Base-by-base conservation (phyloP, 1,140 invertebrate species). In the Megalonaias nervosa region DNA sequence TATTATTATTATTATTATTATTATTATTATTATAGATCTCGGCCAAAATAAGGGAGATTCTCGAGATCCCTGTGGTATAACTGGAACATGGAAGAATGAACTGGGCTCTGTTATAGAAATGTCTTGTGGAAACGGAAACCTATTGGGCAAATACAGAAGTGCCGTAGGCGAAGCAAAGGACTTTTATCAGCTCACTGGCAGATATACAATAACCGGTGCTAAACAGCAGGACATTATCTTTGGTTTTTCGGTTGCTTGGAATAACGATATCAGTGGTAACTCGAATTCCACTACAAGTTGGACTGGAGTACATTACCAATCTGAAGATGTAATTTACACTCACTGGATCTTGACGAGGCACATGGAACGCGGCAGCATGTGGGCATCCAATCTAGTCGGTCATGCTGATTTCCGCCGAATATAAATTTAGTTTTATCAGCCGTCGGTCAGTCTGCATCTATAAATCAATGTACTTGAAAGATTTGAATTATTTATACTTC, bases 1-100 rank as follows among this genome's bases (percentile, higher is more conserved):
- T 26, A 31, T 31, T 31, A 31, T 31, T 31, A 31, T 31, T 31
- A 31, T 31, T 31, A 31, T 31, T 31, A 31, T 31, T 31, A 31
- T 31, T 31, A 31, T 48, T 48, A 48, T 48, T 48, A 48, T 48
- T 48, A 48, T 48, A 48, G 38, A 48, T 48, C 38, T 48, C 38
- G 1, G 38, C 38, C 38, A 48, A 48, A 48, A 48, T 48, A 5
- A 11, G 3, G 6, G 2, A 48, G 38, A 48, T 11, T 9, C 38
- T 6, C 6, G 38, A 48, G 38, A 48, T 48, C 4, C 38, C 31
- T 76, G 67, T 61, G 58, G 38, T 17, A 16, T 65, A n/a, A 61
- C 60, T 19, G 73, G 73, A 23, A 67, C n/a, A 17, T 74, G 73
- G 73, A 56, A 67, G 26, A 74, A 74, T 23, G 19, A 74, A 57